Base-by-base conservation (phyloP, 2,113 vertebrate genomes). In the Percopsis transmontana region DNA sequence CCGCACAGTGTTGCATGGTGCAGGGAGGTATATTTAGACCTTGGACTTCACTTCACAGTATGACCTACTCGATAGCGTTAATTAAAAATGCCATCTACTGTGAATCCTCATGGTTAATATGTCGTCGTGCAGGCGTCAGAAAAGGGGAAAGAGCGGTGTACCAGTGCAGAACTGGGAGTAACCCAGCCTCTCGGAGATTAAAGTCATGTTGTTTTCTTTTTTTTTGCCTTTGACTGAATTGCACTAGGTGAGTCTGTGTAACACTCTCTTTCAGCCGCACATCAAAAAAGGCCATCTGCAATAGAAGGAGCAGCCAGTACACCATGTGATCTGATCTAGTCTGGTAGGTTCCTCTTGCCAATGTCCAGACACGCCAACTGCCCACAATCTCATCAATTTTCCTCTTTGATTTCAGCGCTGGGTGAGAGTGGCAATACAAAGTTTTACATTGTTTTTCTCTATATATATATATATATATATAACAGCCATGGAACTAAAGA, bases 191-290 rank as follows among this genome's bases (percentile, higher is more conserved):
- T 77, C 72, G 82, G 80, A 89, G 85, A 87, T 89, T 89, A 74
- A 87, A 89, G 87, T 33, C 5, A n/a, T 45, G 19, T 86, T 71
- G 80, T 73, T 72, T 82, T 77, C 74, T 70, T 74, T 81, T n/a
- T n/a, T n/a, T n/a, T n/a, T n/a, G n/a, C n/a, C 85, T 90, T 90
- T 88, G 87, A 86, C 86, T 89, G 85, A 79, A 84, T 84, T 75
- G 74, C 72, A 57, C 72, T 63, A 65, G 69, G 61, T 74, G 58
- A 80, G 66, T 71, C 82, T 61, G 16, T 73, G 73, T 63, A 74
- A 58, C 81, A 70, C 80, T 67, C 82, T 75, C 82, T 86, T 82
- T 85, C 79, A 85, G 80, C 72, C 77, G 53, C 70, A 85, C 81
- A 90, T 85, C 83, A 90, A 89, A 87, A 86, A 82, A 83, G 80